Evolutionary conservation across 2,113 vertebrate species (phyloP).

Genomic region (Pelecanoides urinatrix): DNA sequence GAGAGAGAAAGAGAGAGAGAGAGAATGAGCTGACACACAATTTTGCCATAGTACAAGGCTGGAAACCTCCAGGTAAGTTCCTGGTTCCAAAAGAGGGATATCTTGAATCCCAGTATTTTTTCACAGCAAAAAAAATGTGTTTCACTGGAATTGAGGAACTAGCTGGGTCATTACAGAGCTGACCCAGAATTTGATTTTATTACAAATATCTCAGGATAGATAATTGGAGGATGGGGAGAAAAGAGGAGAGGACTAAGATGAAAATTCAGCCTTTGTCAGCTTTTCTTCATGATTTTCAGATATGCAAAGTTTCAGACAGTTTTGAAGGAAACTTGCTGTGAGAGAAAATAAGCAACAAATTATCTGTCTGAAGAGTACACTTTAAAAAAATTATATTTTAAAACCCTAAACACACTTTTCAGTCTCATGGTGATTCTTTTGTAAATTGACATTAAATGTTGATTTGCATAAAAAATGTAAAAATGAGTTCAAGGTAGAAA

Average conservation of each 20-base stretch:
- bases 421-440: background rate
- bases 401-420: background rate
- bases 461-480: background rate
- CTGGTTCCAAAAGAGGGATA: background rate
- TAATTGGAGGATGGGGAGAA: background rate
- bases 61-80: background rate
- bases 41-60: background rate
- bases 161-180: background rate
- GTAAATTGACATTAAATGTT: background rate
- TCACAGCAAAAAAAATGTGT: accelerated
- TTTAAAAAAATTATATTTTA: background rate
- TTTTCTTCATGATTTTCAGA: background rate
- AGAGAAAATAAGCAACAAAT: background rate
- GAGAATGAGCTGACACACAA: background rate
- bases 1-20: background rate
- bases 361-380: background rate
- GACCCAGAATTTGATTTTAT: background rate
- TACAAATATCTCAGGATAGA: background rate
- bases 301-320: background rate
- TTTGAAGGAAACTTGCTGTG: background rate
- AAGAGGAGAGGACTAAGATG: background rate
- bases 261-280: background rate
- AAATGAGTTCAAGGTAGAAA: background rate
- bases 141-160: background rate
- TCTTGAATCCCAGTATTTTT: background rate